Evolutionary conservation across 2,797 vertebrate species (phyloP).

Genomic region (Chromis chromis): DNA sequence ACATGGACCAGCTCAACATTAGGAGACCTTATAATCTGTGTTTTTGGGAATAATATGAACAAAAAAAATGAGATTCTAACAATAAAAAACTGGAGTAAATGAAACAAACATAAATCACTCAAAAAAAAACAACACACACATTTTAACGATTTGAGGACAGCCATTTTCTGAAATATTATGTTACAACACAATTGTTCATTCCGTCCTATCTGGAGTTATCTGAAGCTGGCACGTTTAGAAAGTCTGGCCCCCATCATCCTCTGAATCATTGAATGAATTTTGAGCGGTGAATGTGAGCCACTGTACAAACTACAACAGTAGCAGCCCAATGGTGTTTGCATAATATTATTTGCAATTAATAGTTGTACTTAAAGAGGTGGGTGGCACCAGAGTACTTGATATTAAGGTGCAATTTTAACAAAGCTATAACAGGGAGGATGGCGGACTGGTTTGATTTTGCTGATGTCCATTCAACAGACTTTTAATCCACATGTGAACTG

Average conservation of each 20-base stretch:
- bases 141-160: constrained; percentile 34
- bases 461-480: not conserved
- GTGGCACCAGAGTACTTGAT: not conserved
- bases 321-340: constrained; percentile 3
- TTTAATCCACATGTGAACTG: not conserved
- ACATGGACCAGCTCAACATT: not conserved
- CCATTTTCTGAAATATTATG: constrained; percentile 8
- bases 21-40: not conserved
- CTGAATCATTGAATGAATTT: too few species aligned
- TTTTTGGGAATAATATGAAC: not conserved
- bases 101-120: not conserved
- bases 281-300: too few species aligned
- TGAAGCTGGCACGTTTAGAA: constrained; percentile 4
- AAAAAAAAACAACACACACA: constrained; percentile 16
- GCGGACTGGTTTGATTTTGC: constrained; percentile 6
- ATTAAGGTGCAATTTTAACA: constrained; percentile 9
- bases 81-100: not conserved
- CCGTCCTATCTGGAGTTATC: not conserved
- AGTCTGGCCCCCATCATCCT: too few species aligned
- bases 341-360: not conserved
- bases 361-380: not conserved
- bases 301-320: not conserved
- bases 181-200: constrained; percentile 12
- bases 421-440: not conserved
- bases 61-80: not conserved